Base-by-base conservation (phyloP, 37 sponge, comb jelly and placozoan species). In the Bolinopsis microptera region DNA sequence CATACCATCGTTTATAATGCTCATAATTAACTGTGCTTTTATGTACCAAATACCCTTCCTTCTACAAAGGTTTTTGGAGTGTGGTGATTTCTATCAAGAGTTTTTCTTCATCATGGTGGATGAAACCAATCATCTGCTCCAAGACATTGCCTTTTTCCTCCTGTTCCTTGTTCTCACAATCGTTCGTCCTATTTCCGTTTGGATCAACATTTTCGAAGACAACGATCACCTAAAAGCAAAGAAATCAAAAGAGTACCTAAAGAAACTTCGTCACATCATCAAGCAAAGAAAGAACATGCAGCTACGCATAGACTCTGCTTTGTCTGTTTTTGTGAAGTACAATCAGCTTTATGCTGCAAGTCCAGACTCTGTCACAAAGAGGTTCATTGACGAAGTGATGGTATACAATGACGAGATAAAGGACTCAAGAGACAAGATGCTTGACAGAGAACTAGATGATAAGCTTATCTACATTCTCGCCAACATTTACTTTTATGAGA, bases 21-120 rank as follows among this genome's bases (percentile, higher is more conserved):
- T 86, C 3, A 3, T 40, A 0, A 38, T 86, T 24, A 86, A 86
- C 48, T 33, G 32, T 41, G 61, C 61, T 3, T 86, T 86, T 27
- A 40, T 86, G 0, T 86, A 86, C 35, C 90, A 86, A 38, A 86
- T 86, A 24, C 90, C 90, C 38, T 86, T 86, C 61, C 34, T 86
- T 38, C 13, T 86, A 1, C 90, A 86, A 41, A 24, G 90, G 18
- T 39, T 86, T 30, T 16, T 86, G 21, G 61, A 86, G 24, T 41
- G 90, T 86, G 90, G 90, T 33, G 90, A 86, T n/a, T 86, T 86
- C 61, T 86, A 86, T 41, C 90, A 86, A 27, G 90, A 86, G 30
- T 86, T 86, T 26, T 41, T 86, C 61, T 86, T 86, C 61, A 86
- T 86, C 30, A 86, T 86, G 90, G 30, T 86, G 1, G 90, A 86